Percentiles rank a stretch among this genome's conserved stretches.
Conservation (phyloP, 2,888 invertebrate species). For the Drosophila seclusa region DNA sequence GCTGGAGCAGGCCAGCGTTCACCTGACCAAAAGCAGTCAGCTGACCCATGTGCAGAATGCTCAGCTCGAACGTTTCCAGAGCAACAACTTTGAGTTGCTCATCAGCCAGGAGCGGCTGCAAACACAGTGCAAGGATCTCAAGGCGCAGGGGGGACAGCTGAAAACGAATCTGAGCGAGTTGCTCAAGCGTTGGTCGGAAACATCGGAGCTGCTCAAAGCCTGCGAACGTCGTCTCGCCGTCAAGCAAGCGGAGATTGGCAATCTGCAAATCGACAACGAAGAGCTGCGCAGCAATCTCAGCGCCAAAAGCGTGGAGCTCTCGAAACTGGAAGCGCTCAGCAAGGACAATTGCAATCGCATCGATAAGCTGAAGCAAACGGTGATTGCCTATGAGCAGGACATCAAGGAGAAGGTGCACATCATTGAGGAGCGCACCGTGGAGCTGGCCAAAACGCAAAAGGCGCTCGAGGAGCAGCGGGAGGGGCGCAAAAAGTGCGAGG, state of each 20-base stretch:
- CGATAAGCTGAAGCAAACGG: slow-evolving; percentile 82
- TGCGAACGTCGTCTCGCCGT: slow-evolving; percentile 80
- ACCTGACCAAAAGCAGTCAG: slow-evolving; percentile 81
- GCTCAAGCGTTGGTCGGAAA: slow-evolving; percentile 81
- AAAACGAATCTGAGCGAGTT: slow-evolving; percentile 79
- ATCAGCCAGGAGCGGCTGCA: slow-evolving; percentile 83
- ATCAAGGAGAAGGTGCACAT: slow-evolving; percentile 80
- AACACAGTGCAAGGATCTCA: slow-evolving; percentile 81
- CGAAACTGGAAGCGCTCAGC: slow-evolving; percentile 68
- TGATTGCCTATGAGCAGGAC: slow-evolving; percentile 80
- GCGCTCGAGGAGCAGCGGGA: slow-evolving; percentile 83
- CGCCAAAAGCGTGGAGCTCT: slow-evolving; percentile 75
- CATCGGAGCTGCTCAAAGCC: slow-evolving; percentile 76
- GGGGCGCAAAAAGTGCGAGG: slow-evolving; percentile 82
- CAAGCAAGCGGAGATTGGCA: slow-evolving; percentile 78
- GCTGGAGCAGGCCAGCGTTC: slow-evolving; percentile 78
- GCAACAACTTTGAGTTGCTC: slow-evolving; percentile 83
- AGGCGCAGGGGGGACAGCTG: slow-evolving; percentile 79
- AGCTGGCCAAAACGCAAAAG: slow-evolving; percentile 80
- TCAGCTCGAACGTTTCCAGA: slow-evolving; percentile 81
- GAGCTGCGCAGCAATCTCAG: slow-evolving; percentile 68
- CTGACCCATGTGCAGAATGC: slow-evolving; percentile 81
- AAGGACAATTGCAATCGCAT: slow-evolving; percentile 81
- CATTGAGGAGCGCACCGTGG: slow-evolving; percentile 82
- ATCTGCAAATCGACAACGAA: slow-evolving; percentile 78